Percentiles rank a stretch among this genome's conserved stretches.
Conservation (phyloP, 2,888 invertebrate genomes). For the Catonia carolina region DNA sequence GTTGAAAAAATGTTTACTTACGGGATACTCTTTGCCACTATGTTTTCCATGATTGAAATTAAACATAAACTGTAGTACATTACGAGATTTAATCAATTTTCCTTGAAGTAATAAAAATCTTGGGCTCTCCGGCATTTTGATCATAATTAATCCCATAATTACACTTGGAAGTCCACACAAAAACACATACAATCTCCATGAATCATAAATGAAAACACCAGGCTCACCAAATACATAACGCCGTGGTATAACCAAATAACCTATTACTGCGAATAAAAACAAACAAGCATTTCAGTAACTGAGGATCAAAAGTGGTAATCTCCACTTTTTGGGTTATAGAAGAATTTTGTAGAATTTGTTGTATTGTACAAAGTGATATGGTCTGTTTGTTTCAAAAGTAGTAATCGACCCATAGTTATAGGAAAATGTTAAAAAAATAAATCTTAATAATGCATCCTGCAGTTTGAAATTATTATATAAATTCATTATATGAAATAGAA, state of each 20-base stretch:
- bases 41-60: constrained; percentile 41
- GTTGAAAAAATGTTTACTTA: neutral
- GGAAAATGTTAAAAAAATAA: no score
- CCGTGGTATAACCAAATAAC: constrained; percentile 7
- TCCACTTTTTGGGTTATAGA: no score
- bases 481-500: no score
- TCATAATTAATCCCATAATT: constrained; percentile 46
- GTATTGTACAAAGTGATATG: no score
- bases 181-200: constrained; percentile 58
- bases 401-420: no score
- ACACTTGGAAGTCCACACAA: constrained; percentile 54
- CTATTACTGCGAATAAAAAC: constrained; percentile 4
- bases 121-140: constrained; percentile 54
- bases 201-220: constrained; percentile 45
- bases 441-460: no score
- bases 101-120: constrained; percentile 50
- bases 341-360: no score
- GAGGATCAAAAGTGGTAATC: no score
- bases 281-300: no score
- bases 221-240: neutral
- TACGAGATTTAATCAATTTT: constrained; percentile 46
- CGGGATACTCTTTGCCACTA: constrained; percentile 4
- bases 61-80: constrained; percentile 51
- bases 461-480: no score
- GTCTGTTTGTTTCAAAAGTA: no score